Base-by-base conservation (phyloP, 2,797 vertebrate species). In the Sebastes diaconus region DNA sequence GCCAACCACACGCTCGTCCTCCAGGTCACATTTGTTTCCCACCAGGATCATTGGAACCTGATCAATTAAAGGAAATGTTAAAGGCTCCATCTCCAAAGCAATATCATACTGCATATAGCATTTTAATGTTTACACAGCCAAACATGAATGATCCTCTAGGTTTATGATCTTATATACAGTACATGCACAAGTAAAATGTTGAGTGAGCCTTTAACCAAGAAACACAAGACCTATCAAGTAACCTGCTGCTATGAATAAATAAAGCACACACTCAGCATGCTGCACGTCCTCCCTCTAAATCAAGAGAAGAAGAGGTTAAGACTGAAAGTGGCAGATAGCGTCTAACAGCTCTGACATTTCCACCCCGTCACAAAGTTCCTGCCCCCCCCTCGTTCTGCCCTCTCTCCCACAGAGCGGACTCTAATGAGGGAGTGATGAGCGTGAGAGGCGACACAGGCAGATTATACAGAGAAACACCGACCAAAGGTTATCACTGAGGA, bases 21-120 rank as follows among this genome's bases (percentile, higher is more conserved):
- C 99, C 96, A 99, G 96, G 94, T 99, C 99, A 92, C 99, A 99
- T 95, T 99, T 99, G 94, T 99, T 99, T 91, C 98, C 99, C 92
- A 99, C 98, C 95, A 99, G 95, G 94, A 99, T 99, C 99, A 99
- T 99, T 22, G 99, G 99, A 95, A 99, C 99, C 99, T 99, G 93
- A 32, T 36, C 0, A 61, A 68, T 63, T 16, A n/a, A 46, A 12
- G 24, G 11, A 59, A 42, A 68, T 2, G 13, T 13, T 14, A 75
- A 16, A 20, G 5, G 9, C 25, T 16, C 0, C 24, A 57, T 13
- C 11, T 8, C 60, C 5, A 57, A 32, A 71, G 12, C 3, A 12
- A 39, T 14, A 52, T 61, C 22, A 0, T 16, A 20, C 32, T 18
- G 39, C 10, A 1, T 6, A 27, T 22, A 25, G 11, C 50, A 55